Evolutionary conservation across 2,888 invertebrate species (phyloP), one percentile per base, ranked within the genome.

Genomic region (Helobdella robusta): DNA sequence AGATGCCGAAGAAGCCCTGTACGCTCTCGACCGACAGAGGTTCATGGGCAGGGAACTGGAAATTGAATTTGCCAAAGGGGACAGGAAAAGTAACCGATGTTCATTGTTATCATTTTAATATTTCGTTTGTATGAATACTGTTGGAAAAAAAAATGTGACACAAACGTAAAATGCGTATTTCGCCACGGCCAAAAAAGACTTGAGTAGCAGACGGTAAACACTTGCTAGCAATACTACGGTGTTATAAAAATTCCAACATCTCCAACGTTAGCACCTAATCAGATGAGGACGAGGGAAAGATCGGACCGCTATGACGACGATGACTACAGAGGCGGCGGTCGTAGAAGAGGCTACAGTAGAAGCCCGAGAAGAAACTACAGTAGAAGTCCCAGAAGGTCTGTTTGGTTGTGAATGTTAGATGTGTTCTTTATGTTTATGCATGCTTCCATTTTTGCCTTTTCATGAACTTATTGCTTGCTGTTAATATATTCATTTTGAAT

Each of bases 41-140:
- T 78, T 79, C 68, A 76, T 75, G 70, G 82, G 82, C 15, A 72
- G 80, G 52, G 81, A 81, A 67, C 71, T 82, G 67, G 80, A 81
- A 70, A 79, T 82, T 20, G 82, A 82, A 70, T 82, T 82, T 74
- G 82, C 82, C 25, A 76, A 81, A 72, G 82, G 82, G 63, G 81
- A 81, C 69, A 69, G 82, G 64, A 82, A 82, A 76, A 81, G 81
- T 81, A 73, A 75, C 77, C 67, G 4, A 28, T 25, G 11, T 59
- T 54, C 36, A n/a, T 18, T 48, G 48, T n/a, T 23, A 32, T 6
- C 8, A 6, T 36, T 3, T 25, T n/a, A 36, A 59, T 36, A 6
- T n/a, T 8, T 58, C 6, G 5, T 23, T 23, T 58, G 30, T 28
- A 8, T 15, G 5, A 50, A 8, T 50, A 23, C 5, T 50, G n/a